Percentiles rank a stretch among this genome's conserved stretches.
phyloP scores from a whole-genome alignment of 2,888 invertebrate species.

The Anticlea derivata region DNA sequence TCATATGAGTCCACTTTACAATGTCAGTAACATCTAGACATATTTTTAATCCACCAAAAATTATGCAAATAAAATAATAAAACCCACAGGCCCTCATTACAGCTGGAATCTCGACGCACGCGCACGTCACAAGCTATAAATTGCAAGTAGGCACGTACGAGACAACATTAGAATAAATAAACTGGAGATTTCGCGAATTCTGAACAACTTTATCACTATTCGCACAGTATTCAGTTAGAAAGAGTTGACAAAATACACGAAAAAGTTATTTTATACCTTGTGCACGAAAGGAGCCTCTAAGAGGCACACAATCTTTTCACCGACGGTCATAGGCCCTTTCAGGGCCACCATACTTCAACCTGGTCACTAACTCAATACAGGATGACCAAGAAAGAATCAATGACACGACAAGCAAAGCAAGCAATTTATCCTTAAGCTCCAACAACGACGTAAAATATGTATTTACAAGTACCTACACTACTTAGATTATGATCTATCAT shows the following conservation, averaged over 20 bases:
- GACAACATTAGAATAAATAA: slow-evolving; percentile 27
- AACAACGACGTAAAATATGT: no score
- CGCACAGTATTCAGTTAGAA: slow-evolving; percentile 4
- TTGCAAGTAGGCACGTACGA: slow-evolving; percentile 21
- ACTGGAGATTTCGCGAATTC: slow-evolving; percentile 16
- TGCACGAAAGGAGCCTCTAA: no score
- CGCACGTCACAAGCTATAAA: slow-evolving; percentile 32
- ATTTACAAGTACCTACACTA: no score
- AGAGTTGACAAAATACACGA: neutral
- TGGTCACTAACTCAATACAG: no score
- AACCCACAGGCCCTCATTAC: slow-evolving; percentile 27
- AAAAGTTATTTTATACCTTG: no score
- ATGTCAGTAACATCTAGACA: slow-evolving; percentile 11
- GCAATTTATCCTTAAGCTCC: no score
- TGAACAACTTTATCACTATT: slow-evolving; percentile 13
- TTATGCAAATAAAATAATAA: slow-evolving; percentile 30
- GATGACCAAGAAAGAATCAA: no score
- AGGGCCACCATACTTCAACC: no score
- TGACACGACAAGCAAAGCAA: no score
- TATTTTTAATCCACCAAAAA: slow-evolving; percentile 14
- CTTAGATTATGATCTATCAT: no score
- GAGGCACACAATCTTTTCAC: no score
- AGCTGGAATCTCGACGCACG: slow-evolving; percentile 32
- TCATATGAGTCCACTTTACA: neutral
- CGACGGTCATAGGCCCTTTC: no score